Evolutionary conservation across 2,113 vertebrate genomes (phyloP), one percentile per base, ranked within the genome.

Genomic region (Psammodynastes pulverulentus): DNA sequence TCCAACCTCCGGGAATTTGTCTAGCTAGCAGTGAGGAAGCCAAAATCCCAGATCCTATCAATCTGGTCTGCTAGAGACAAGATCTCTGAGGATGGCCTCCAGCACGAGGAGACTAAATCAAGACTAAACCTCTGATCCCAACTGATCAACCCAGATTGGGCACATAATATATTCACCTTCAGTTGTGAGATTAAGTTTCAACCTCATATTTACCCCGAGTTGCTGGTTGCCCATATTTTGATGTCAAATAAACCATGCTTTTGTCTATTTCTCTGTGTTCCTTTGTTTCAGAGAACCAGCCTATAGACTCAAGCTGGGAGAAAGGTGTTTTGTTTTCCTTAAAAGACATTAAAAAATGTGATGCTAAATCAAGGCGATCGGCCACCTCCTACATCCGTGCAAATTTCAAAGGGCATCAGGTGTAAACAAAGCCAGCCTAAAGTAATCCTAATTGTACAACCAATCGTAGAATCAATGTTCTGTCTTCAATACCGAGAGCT

Each of bases 401-500:
- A 79, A 79, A 39, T 34, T 34, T 79, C 34, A 21, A 21, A 72
- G 43, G 91, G 90, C 92, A n/a, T 62, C 84, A 91, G 24, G n/a
- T 51, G 56, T 86, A 96, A 95, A 92, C 84, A 90, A 95, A 89
- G 90, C 92, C 95, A 87, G 46, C 87, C 3, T 91, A 84, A 85
- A 54, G 84, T 24, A 92, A 49, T 3, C 90, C 91, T 92, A 97
- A 96, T 96, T 95, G 93, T 26, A 94, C 29, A 84, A 94, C 89
- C 93, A 93, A 24, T 51, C 95, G 93, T 21, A 94, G 34, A 86
- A 94, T 88, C 93, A 93, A 29, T 51, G 13, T 67, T 15, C 87
- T 90, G 46, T 90, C 95, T 92, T 93, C 95, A 24, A 3, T 95
- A 92, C 39, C 93, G 93, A 95, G 89, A 95, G 89, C 91, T 94